Evolutionary conservation across 2,797 vertebrate species (phyloP), one percentile per base, ranked within the genome.

Genomic region (Hippocampus kuda): DNA sequence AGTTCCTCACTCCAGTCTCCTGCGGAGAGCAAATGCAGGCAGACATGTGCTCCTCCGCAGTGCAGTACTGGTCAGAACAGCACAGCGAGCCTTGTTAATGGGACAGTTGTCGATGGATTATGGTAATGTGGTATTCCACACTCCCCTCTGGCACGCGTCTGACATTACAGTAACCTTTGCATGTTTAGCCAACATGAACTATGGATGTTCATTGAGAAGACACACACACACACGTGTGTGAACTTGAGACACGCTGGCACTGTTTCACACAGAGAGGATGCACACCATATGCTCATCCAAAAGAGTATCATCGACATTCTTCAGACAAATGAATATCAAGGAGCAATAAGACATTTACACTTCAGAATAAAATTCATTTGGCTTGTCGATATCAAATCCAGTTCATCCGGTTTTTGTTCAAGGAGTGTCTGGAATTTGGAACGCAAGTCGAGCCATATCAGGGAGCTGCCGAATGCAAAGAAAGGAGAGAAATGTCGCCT

Each of bases 111-210:
- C 76, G 84, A 91, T 92, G 84, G 91, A 91, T 91, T 91, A 91
- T 91, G 90, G 66, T 87, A 90, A 91, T 88, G 88, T 86, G 80
- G 86, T 90, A 89, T 91, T 89, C 87, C 86, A 84, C 86, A 79
- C 85, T 81, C 77, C 79, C 88, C 85, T 84, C 74, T 89, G 88
- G 87, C 87, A 85, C 83, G 83, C 68, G 79, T 80, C 84, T 91
- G 90, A 89, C 88, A 91, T 91, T 91, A 91, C 84, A 89, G 84
- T 90, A 90, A 90, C 89, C 89, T 90, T 90, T 90, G 79, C 80
- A 82, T 88, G 85, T 89, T 89, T 86, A 88, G 86, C 87, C 83
- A 90, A 85, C 87, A 87, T 82, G 85, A 83, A 80, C 81, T 83
- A 77, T 81, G 82, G 87, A 81, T 87, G 89, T 90, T 89, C 88